Percentiles rank a stretch among this genome's conserved stretches.
Evolutionary conservation across 2,888 invertebrate genomes (phyloP).

Genomic region (Urechis unicinctus): DNA sequence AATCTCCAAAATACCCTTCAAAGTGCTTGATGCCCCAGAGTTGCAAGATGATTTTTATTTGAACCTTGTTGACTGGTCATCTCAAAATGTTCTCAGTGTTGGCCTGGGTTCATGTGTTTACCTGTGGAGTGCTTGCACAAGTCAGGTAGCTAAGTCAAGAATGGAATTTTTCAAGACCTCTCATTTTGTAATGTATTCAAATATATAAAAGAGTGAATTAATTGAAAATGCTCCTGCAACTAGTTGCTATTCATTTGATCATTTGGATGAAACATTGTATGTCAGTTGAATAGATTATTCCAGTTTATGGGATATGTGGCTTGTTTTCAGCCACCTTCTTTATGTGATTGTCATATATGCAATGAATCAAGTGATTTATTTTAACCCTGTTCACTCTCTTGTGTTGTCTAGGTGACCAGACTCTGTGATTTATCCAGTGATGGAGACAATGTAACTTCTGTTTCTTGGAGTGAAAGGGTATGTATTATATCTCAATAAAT

Average conservation of each 20-base stretch:
- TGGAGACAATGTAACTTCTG: constrained; percentile 93
- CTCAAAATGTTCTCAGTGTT: constrained; percentile 95
- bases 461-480: constrained; percentile 92
- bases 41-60: constrained; percentile 98
- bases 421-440: constrained; percentile 90
- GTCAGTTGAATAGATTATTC: too few species aligned
- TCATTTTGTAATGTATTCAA: not conserved
- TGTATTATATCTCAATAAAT: constrained; percentile 19
- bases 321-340: too few species aligned
- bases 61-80: constrained; percentile 98
- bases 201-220: too few species aligned
- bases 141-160: constrained; percentile 76
- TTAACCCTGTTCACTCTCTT: too few species aligned
- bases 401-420: constrained; percentile 72
- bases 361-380: too few species aligned
- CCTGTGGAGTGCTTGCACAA: constrained; percentile 97
- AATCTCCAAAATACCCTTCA: constrained; percentile 97
- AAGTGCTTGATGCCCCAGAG: constrained; percentile 92
- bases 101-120: constrained; percentile 97
- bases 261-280: too few species aligned
- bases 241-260: too few species aligned
- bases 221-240: too few species aligned
- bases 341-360: too few species aligned
- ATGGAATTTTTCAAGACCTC: not conserved
- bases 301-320: too few species aligned